Percentiles rank a stretch among this genome's conserved stretches.
phyloP scores from a whole-genome alignment of 2,113 vertebrate genomes.

The Ceyx cyanopectus region DNA sequence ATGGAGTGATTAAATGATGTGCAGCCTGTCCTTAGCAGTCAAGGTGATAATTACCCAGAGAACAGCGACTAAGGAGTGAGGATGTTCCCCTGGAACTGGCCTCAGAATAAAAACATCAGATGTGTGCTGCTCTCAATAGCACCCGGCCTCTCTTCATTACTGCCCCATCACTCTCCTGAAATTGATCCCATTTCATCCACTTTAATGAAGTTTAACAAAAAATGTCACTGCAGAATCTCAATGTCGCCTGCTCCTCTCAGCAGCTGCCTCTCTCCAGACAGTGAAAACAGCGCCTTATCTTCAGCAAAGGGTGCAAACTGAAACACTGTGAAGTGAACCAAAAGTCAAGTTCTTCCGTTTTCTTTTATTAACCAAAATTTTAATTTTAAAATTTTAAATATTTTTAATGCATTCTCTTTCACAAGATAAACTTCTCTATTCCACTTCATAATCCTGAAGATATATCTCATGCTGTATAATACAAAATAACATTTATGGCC shows the following conservation, averaged over 20 bases:
- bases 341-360: background rate
- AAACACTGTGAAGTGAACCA: background rate
- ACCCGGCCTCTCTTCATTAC: conserved; percentile 58
- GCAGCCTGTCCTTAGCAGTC: conserved; percentile 36
- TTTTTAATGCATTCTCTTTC: background rate
- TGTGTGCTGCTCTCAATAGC: background rate
- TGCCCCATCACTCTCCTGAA: conserved; percentile 59
- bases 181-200: conserved; percentile 66
- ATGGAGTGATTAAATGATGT: conserved; percentile 65
- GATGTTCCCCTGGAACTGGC: background rate
- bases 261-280: background rate
- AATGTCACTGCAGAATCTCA: conserved; percentile 59
- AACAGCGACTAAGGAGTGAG: conserved; percentile 10
- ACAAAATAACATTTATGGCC: background rate
- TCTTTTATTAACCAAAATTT: background rate
- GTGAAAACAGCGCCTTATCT: conserved; percentile 21
- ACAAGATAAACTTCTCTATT: background rate
- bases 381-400: background rate
- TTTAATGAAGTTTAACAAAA: conserved; percentile 72
- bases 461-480: background rate
- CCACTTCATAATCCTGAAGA: background rate
- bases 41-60: conserved; percentile 59
- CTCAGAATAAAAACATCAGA: conserved; percentile 51
- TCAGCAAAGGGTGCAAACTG: background rate
- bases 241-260: background rate